Evolutionary conservation across 2,888 invertebrate species (phyloP).

Genomic region (Spicauda simplicius): DNA sequence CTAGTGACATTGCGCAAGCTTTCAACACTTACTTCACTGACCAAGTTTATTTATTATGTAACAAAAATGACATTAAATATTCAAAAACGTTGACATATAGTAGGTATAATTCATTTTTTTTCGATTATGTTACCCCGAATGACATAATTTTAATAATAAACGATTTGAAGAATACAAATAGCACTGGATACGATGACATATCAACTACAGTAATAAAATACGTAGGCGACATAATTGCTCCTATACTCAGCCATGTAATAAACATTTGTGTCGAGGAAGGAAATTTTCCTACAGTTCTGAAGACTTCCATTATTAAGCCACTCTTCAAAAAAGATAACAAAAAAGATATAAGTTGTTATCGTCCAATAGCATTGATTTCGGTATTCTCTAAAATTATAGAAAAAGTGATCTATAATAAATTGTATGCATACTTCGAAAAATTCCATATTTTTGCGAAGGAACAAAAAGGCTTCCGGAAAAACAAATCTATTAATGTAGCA

Average conservation of each 20-base stretch:
- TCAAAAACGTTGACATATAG: not conserved
- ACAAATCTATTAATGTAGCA: constrained; percentile 16
- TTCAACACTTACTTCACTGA: constrained; percentile 3
- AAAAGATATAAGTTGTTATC: constrained; percentile 23
- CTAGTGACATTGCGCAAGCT: constrained; percentile 4
- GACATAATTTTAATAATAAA: constrained; percentile 6
- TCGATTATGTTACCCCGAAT: not conserved
- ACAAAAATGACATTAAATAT: not conserved
- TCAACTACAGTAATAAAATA: constrained; percentile 6
- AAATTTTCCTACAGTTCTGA: constrained; percentile 26
- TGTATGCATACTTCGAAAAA: constrained; percentile 27
- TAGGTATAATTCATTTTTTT: too few species aligned
- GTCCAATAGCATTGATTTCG: constrained; percentile 33
- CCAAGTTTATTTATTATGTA: constrained; percentile 6
- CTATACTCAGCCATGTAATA: too few species aligned
- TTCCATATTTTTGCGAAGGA: constrained; percentile 26
- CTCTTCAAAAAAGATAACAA: too few species aligned
- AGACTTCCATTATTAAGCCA: constrained; percentile 29
- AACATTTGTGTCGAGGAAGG: constrained; percentile 35
- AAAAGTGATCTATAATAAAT: constrained; percentile 29
- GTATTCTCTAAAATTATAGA: too few species aligned
- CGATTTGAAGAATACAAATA: constrained; percentile 8
- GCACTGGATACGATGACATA: too few species aligned
- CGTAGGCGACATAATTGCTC: constrained; percentile 21
- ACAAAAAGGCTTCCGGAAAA: constrained; percentile 36